Evolutionary conservation across 2,113 vertebrate species (phyloP), one percentile per base, ranked within the genome.

Genomic region (Tonatia bakeri): DNA sequence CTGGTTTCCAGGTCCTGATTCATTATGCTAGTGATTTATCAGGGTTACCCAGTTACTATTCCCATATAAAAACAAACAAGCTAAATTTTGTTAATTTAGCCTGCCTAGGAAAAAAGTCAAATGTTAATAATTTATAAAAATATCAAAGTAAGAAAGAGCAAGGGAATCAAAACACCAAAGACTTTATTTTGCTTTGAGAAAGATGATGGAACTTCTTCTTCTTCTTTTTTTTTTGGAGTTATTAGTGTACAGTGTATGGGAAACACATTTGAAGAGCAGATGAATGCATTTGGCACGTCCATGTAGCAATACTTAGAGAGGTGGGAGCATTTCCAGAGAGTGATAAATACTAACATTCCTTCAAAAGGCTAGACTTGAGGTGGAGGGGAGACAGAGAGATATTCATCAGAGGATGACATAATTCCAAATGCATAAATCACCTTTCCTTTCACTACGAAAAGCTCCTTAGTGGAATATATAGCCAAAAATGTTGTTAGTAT

Each of bases 91-190:
- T 77, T 93, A 87, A 95, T 64, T 81, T 92, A 47, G 69, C 26
- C 26, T 69, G 59, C 40, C 9, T 76, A 89, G 33, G 64, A 73
- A 85, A 80, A 45, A 69, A 88, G n/a, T 40, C 65, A 40, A 52
- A 45, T 88, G 59, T 64, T 86, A 94, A n/a, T 88, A 15, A 69
- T 87, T 56, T 69, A 79, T 87, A 84, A 86, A 45, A 95, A 50
- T 31, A 87, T 19, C 31, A 87, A 95, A 59, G 75, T 80, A 88
- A 84, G 67, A 43, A 87, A 83, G 47, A 91, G 64, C 13, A 67
- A 4, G 26, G 16, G 4, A 50, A 36, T 83, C 31, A 90, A 89
- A 95, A 19, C 1, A 89, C 50, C 15, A 36, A 47, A 26, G 2
- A 4, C 22, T 73, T 43, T 28, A 9, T 31, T 86, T 90, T 28